These are phyloP conservation scores for Orientallactaga bullata DNA, from an alignment of 2,113 vertebrate species.

Conservation along the genomic window DNA sequence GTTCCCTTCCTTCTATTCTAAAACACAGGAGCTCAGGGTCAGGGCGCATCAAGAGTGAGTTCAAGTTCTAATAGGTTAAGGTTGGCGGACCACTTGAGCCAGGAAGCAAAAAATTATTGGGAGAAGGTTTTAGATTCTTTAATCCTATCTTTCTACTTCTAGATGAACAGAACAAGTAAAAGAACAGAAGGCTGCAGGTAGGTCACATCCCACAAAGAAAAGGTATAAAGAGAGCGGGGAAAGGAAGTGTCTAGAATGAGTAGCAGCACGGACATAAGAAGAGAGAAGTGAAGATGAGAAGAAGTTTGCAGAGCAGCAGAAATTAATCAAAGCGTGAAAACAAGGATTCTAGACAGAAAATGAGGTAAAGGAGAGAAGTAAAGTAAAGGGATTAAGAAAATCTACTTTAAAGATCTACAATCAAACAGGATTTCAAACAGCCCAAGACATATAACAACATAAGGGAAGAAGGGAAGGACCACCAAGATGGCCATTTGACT, in stretches of 20 bases:
- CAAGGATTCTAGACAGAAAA: not conserved
- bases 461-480: not conserved
- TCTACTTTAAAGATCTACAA: not conserved
- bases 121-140: slow-evolving; percentile 34
- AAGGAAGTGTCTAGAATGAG: not conserved
- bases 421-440: slow-evolving; percentile 9
- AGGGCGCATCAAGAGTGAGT: slow-evolving; percentile 5
- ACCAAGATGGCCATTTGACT: not conserved
- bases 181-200: not conserved
- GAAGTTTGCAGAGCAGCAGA: not conserved
- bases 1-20: slow-evolving; percentile 19
- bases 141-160: not conserved
- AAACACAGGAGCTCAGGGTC: slow-evolving; percentile 7
- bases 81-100: not conserved
- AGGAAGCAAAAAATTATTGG: slow-evolving; percentile 45
- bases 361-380: not conserved
- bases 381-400: not conserved
- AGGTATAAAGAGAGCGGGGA: not conserved
- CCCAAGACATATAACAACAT: not conserved
- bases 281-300: not conserved
- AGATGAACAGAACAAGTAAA: not conserved
- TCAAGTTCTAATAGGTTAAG: slow-evolving; percentile 10
- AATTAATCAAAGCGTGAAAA: slow-evolving; percentile 18
- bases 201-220: not conserved
- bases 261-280: not conserved